phyloP scores from a whole-genome alignment of 2,113 vertebrate species.

The Chrysemys picta region DNA sequence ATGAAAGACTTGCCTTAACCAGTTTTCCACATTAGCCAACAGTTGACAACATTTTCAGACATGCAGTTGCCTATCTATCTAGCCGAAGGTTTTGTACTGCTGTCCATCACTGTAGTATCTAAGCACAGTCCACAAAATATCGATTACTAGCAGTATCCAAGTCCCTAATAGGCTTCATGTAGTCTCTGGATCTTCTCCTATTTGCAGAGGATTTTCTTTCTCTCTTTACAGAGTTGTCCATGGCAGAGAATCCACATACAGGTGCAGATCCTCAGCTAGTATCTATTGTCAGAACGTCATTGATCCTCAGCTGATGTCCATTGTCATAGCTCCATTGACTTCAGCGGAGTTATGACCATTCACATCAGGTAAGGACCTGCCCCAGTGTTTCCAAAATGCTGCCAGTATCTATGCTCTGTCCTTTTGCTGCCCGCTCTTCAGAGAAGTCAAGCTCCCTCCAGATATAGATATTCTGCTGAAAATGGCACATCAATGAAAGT shows the following conservation, averaged over 20 bases:
- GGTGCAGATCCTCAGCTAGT: background rate
- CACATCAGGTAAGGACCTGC: background rate
- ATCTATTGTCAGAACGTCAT: background rate
- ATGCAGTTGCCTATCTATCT: background rate
- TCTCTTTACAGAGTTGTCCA: background rate
- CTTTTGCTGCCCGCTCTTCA: background rate
- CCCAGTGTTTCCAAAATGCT: background rate
- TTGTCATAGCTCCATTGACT: background rate
- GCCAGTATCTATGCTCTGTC: background rate
- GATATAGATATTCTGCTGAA: background rate
- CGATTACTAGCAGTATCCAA: background rate
- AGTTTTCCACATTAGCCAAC: background rate
- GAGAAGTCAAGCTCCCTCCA: background rate
- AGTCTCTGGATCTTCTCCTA: background rate
- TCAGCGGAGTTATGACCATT: background rate
- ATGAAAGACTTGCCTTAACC: background rate
- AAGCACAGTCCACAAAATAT: background rate
- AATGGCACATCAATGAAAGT: background rate
- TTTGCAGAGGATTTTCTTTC: background rate
- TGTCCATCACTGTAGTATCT: background rate
- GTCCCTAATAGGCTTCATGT: background rate
- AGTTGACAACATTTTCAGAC: conserved; percentile 27
- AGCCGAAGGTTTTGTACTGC: background rate
- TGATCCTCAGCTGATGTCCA: background rate
- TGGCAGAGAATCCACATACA: background rate